phyloP scores from a whole-genome alignment of 1,140 invertebrate genomes.

The Dysdera silvatica region DNA sequence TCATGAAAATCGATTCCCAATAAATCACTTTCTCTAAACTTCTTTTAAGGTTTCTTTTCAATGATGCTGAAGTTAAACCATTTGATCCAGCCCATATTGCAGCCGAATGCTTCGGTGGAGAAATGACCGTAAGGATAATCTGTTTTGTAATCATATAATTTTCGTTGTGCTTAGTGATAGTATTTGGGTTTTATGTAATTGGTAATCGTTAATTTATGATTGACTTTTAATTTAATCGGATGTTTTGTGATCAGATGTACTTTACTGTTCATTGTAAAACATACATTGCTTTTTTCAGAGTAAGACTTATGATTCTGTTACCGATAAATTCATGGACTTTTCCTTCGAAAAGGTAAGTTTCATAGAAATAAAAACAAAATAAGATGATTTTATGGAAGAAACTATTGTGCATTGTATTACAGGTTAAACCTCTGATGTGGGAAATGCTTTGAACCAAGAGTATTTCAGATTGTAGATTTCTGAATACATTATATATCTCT shows the following conservation, averaged over 20 bases:
- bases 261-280: too few relatives aligned
- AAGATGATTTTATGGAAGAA: too few relatives aligned
- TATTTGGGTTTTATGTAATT: too few relatives aligned
- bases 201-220: too few relatives aligned
- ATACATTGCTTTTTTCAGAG: conserved; percentile 55
- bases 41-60: conserved; percentile 64
- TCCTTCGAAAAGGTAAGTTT: conserved; percentile 74
- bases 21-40: neutral
- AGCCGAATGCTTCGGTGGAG: conserved; percentile 90
- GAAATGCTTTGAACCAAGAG: too few relatives aligned
- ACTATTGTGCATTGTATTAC: too few relatives aligned
- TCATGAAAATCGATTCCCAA: neutral
- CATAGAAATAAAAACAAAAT: too few relatives aligned
- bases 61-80: conserved; percentile 91
- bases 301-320: conserved; percentile 91
- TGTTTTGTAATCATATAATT: conserved; percentile 10
- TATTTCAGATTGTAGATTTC: too few relatives aligned
- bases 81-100: conserved; percentile 91
- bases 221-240: neutral
- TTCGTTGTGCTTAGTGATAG: too few relatives aligned
- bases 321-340: conserved; percentile 94
- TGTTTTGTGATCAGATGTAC: too few relatives aligned
- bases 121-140: conserved; percentile 68
- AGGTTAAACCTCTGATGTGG: too few relatives aligned
- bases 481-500: too few relatives aligned